Evolutionary conservation across 1,140 invertebrate genomes (phyloP).

Genomic region (Polypedilum pembai): DNA sequence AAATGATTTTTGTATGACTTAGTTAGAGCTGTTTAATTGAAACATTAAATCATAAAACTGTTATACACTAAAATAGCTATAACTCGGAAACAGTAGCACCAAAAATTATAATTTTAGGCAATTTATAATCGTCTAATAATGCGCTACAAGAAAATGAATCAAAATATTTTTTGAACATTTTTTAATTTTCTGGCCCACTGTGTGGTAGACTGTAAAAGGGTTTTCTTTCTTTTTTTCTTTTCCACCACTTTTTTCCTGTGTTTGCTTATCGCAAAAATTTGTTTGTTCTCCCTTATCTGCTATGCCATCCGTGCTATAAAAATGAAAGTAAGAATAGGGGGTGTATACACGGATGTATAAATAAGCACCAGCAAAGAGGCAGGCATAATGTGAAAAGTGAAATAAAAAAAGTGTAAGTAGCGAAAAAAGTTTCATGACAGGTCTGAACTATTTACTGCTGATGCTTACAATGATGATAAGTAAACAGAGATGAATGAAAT

Average conservation of each 20-base stretch:
- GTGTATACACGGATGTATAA: neutral
- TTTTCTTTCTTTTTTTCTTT: neutral
- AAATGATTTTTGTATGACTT: no score
- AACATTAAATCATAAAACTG: no score
- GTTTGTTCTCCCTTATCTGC: neutral
- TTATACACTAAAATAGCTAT: no score
- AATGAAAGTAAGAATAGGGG: neutral
- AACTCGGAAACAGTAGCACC: neutral
- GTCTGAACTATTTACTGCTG: neutral
- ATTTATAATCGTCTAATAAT: no score
- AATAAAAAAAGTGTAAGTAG: neutral
- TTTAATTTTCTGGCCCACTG: no score
- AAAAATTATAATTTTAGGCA: no score
- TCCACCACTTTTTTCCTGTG: neutral
- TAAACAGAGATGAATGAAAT: neutral
- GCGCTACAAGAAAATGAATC: no score
- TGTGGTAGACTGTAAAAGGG: neutral
- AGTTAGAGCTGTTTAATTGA: no score
- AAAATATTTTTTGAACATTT: no score
- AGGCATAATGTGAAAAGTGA: neutral
- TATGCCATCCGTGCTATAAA: neutral
- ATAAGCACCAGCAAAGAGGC: neutral
- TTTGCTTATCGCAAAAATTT: constrained; percentile 15
- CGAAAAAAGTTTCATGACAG: neutral
- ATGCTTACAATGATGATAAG: neutral